Evolutionary conservation across 2,888 invertebrate genomes (phyloP), one percentile per base, ranked within the genome.

Genomic region (Volucella zonaria): DNA sequence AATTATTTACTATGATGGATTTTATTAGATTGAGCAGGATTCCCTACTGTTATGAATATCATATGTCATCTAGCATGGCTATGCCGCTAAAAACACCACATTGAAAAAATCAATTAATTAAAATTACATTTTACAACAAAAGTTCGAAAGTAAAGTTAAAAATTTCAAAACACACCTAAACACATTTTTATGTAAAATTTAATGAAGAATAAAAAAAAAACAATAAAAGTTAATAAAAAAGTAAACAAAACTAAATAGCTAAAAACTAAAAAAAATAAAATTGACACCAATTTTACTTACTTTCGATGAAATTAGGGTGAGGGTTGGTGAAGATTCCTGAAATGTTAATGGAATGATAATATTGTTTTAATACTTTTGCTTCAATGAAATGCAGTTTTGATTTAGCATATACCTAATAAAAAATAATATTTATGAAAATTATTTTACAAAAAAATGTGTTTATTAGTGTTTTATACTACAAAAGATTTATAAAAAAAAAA

Each of bases 281-380:
- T 31, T 31, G 31, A 76, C 38, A 76, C 75, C 47, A 86, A 76
- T 62, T 31, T 82, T 88, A 93, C 95, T 95, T 94, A 95, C 95
- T 95, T 95, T 95, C 92, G 95, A 95, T 93, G 95, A 95, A 92
- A 95, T 94, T 92, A 95, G 93, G 93, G 95, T 95, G 94, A 95
- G 94, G 93, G 95, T 95, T 91, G 95, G 95, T 92, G 95, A 95
- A 90, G 95, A 95, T 93, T 95, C 95, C 95, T 95, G 95, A 89
- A 94, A 94, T 76, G 77, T 77, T 58, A 86, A 87, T 81, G 85
- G 78, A 87, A 87, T 86, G 83, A 82, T 64, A 79, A 66, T 31
- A 6, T 58, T 71, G 52, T 49, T 73, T 82, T 68, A 82, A 49
- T 58, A 67, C 61, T 76, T 74, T 76, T 62, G 51, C 43, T 76